Percentiles rank a stretch among this genome's conserved stretches.
Conservation (phyloP, 2,888 invertebrate genomes). For the Lasioglossum oenotherae region DNA sequence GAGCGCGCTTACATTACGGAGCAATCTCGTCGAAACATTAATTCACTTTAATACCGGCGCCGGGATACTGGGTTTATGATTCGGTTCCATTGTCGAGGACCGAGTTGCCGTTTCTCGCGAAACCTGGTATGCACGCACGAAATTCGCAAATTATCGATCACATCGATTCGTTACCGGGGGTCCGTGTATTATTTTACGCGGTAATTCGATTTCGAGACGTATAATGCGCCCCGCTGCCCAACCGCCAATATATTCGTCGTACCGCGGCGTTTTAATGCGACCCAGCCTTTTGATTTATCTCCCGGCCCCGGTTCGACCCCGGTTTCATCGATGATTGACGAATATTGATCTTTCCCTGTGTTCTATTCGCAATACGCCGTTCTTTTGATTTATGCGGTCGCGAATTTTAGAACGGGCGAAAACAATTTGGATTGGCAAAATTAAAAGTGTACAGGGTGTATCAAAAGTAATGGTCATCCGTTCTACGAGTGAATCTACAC, state of each 20-base stretch:
- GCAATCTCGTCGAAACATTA: slow-evolving; percentile 44
- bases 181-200: slow-evolving; percentile 39
- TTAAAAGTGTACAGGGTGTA: not conserved
- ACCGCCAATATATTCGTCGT: not conserved
- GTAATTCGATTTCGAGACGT: slow-evolving; percentile 37
- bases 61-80: slow-evolving; percentile 40
- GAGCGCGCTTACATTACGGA: slow-evolving; percentile 15
- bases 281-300: slow-evolving; percentile 36
- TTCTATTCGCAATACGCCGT: not conserved
- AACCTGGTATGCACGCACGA: slow-evolving; percentile 13
- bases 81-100: slow-evolving; percentile 37
- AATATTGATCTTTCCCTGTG: slow-evolving; percentile 39
- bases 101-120: slow-evolving; percentile 6
- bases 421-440: slow-evolving; percentile 17
- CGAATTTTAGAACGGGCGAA: not conserved
- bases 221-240: slow-evolving; percentile 1
- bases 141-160: slow-evolving; percentile 50
- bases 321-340: slow-evolving; percentile 31
- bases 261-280: slow-evolving; percentile 26
- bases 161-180: slow-evolving; percentile 22
- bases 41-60: slow-evolving; percentile 48
- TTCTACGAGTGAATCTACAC: too few relatives aligned
- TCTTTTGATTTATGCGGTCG: not conserved
- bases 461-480: too few relatives aligned
- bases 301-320: too few relatives aligned